phyloP scores from a whole-genome alignment of 92 coral and sea anemone genomes.

The Montipora capitata region DNA sequence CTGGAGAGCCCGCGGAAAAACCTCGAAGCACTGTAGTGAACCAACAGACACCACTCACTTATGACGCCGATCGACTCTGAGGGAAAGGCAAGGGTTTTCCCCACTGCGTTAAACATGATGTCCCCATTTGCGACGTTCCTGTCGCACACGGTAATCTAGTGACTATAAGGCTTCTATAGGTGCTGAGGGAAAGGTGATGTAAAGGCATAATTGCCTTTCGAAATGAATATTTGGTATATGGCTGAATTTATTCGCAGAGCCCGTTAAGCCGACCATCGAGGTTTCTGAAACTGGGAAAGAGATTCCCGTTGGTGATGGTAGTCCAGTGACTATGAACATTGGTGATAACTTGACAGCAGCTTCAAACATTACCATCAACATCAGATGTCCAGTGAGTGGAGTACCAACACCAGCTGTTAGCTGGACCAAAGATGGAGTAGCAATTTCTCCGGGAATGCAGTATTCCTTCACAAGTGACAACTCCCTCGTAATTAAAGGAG shows the following conservation, averaged over 20 bases:
- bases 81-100: too few species aligned
- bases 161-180: too few species aligned
- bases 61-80: not conserved
- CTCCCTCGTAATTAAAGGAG: conserved; percentile 53
- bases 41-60: not conserved
- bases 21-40: not conserved
- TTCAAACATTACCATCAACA: conserved; percentile 62
- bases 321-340: conserved; percentile 63
- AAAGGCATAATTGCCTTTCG: not conserved
- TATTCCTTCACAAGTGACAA: conserved; percentile 17
- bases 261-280: conserved; percentile 11
- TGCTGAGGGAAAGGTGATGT: too few species aligned
- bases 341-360: conserved; percentile 76
- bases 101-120: too few species aligned
- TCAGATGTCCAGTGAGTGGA: conserved; percentile 74
- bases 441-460: not conserved
- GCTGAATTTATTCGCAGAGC: too few species aligned
- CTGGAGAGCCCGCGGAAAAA: not conserved
- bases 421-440: conserved; percentile 69
- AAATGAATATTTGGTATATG: not conserved
- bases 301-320: conserved; percentile 77
- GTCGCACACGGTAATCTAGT: too few species aligned
- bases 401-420: conserved; percentile 64
- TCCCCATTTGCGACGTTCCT: too few species aligned
- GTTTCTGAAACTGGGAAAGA: conserved; percentile 1